Evolutionary conservation across 2,888 invertebrate genomes (phyloP).

Genomic region (Ellobium chinense): DNA sequence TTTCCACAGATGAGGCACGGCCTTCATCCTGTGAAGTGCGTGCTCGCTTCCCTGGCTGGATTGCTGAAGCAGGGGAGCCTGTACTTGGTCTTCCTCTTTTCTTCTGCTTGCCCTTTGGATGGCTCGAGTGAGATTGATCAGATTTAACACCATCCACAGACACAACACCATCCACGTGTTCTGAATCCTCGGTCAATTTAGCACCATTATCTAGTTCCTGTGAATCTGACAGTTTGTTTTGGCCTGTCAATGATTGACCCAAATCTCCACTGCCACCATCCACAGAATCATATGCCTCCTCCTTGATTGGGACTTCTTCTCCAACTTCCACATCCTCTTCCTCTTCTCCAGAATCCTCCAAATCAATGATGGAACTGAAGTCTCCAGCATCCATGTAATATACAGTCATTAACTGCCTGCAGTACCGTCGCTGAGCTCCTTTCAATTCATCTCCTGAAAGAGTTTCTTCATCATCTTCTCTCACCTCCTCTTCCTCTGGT

Average conservation of each 20-base stretch:
- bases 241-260: background rate
- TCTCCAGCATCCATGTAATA: conserved; percentile 16
- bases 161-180: too few relatives aligned
- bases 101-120: background rate
- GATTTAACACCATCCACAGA: background rate
- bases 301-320: background rate
- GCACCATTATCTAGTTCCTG: background rate
- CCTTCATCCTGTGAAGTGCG: background rate
- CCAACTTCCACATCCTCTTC: background rate
- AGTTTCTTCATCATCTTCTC: background rate
- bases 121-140: background rate
- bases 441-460: background rate
- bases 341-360: background rate
- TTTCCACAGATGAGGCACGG: background rate
- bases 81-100: background rate
- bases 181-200: background rate
- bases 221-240: background rate
- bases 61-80: background rate
- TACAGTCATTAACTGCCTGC: conserved; percentile 17
- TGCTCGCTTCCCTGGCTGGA: background rate
- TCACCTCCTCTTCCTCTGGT: background rate
- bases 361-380: background rate
- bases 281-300: background rate
- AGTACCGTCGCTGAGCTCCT: background rate
- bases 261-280: background rate